Conservation (phyloP, 2,113 vertebrate genomes). For the Eurypyga helias region DNA sequence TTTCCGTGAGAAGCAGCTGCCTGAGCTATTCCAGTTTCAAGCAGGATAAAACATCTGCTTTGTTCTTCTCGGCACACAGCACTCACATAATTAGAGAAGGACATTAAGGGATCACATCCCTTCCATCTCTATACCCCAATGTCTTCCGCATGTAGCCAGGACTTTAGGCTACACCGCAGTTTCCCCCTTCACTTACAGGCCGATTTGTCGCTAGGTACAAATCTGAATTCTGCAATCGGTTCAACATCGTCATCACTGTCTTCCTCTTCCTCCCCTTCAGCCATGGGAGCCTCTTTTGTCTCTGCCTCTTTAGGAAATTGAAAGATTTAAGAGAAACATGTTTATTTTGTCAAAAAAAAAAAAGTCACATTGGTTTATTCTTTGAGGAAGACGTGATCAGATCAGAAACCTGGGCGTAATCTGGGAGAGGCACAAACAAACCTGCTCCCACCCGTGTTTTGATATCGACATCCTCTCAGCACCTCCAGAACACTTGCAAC, state of each 20-base stretch:
- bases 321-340: neutral
- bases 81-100: neutral
- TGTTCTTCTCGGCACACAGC: neutral
- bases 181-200: conserved; percentile 82
- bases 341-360: neutral
- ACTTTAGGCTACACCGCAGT: neutral
- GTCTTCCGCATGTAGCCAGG: neutral
- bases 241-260: conserved; percentile 79
- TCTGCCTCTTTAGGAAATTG: conserved; percentile 73
- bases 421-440: neutral
- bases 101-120: neutral
- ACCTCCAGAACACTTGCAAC: neutral
- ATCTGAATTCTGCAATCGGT: conserved; percentile 91
- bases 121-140: neutral
- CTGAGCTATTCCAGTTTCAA: neutral
- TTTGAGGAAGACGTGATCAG: neutral
- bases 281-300: conserved; percentile 80
- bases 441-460: neutral
- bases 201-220: conserved; percentile 90
- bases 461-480: neutral
- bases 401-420: neutral
- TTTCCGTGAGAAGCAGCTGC: neutral
- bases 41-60: neutral
- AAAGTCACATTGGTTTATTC: neutral
- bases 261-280: conserved; percentile 74